Percentiles rank a stretch among this genome's conserved stretches.
Conservation (phyloP, 2,797 vertebrate species). For the Bucorvus abyssinicus region DNA sequence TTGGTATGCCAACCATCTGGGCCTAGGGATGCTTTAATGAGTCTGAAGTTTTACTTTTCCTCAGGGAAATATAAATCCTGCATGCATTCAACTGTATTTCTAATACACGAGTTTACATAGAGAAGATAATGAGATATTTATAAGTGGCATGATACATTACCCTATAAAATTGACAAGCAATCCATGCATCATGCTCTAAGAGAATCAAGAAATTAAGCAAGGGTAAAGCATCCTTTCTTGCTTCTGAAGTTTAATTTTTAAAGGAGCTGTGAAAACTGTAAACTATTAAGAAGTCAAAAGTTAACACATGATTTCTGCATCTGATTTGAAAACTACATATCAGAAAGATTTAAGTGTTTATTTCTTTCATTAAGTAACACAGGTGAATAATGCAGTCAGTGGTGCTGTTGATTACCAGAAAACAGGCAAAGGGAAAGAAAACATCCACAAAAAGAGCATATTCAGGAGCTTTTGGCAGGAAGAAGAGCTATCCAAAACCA, state of each 20-base stretch:
- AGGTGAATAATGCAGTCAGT: not conserved
- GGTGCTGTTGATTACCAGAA: not conserved
- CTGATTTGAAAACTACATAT: not conserved
- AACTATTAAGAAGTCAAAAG: not conserved
- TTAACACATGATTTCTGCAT: not conserved
- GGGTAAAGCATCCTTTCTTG: constrained; percentile 2
- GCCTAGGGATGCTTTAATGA: not conserved
- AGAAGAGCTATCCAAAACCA: not conserved
- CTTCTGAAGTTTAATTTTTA: constrained; percentile 16
- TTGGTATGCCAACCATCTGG: not conserved
- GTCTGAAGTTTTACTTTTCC: constrained; percentile 22
- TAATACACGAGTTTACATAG: not conserved
- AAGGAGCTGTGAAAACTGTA: not conserved
- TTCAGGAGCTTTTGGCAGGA: not conserved
- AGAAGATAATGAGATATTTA: constrained; percentile 59
- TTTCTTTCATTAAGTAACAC: not conserved
- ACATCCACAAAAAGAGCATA: not conserved
- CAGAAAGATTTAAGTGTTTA: not conserved
- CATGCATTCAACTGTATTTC: constrained; percentile 12
- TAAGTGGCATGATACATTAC: constrained; percentile 39
- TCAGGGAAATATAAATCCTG: constrained; percentile 26
- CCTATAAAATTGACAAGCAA: constrained; percentile 50
- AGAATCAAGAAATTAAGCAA: constrained; percentile 39
- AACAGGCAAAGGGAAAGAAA: not conserved
- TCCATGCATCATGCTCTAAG: not conserved